These are phyloP conservation scores for Drosophila mauritiana DNA, from an alignment of 1,140 invertebrate species.

Conservation along the genomic window DNA sequence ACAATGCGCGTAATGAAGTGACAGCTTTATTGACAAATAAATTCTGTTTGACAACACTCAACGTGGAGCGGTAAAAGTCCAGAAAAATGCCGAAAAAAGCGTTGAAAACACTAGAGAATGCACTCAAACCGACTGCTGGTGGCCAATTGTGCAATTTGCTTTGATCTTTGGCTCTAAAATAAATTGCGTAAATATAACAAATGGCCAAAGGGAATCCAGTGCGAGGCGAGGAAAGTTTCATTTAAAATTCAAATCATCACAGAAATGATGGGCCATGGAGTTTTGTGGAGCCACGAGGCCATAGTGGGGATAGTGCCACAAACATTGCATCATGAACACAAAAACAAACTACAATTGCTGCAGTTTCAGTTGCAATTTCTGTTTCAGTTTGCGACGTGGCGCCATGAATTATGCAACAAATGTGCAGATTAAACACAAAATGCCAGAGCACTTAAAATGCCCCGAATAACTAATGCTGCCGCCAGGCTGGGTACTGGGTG, in stretches of 20 bases:
- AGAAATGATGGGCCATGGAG: slow-evolving; percentile 15
- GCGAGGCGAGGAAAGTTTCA: slow-evolving; percentile 31
- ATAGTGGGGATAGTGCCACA: background rate
- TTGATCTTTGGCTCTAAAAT: slow-evolving; percentile 75
- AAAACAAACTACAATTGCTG: slow-evolving; percentile 37
- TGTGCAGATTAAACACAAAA: slow-evolving; percentile 81
- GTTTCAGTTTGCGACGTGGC: slow-evolving; percentile 54
- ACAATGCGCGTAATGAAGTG: slow-evolving; percentile 79
- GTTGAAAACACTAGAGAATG: slow-evolving; percentile 30
- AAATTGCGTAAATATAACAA: slow-evolving; percentile 77
- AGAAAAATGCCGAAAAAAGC: slow-evolving; percentile 36
- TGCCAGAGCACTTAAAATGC: slow-evolving; percentile 77
- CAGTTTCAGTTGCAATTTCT: slow-evolving; percentile 29
- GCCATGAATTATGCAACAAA: slow-evolving; percentile 79
- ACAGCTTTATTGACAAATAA: slow-evolving; percentile 83
- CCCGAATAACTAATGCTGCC: slow-evolving; percentile 62
- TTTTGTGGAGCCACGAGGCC: slow-evolving; percentile 2
- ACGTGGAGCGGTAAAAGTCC: slow-evolving; percentile 35
- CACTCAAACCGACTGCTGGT: slow-evolving; percentile 13
- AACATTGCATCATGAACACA: slow-evolving; percentile 52
- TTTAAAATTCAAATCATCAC: slow-evolving; percentile 69
- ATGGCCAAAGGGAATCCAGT: slow-evolving; percentile 18
- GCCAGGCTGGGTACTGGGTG: background rate
- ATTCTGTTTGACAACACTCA: slow-evolving; percentile 79
- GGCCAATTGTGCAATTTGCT: slow-evolving; percentile 71